Evolutionary conservation across 2,888 invertebrate genomes (phyloP), one percentile per base, ranked within the genome.

Genomic region (Oligia latruncula): DNA sequence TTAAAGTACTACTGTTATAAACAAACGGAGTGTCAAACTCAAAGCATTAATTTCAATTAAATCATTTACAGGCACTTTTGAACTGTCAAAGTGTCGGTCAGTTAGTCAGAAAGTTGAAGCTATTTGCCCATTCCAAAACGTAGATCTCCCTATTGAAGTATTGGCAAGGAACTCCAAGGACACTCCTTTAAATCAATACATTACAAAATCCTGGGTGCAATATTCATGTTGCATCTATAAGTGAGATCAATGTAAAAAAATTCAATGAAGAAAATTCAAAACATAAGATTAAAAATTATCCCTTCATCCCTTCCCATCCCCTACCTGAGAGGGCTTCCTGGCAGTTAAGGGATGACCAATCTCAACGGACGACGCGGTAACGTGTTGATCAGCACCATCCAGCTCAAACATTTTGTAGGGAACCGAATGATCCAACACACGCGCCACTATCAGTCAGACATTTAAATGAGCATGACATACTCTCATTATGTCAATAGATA

Each of bases 401-500:
- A 60, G n/a, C 13, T 13, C 13, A 60, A 15, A 5, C 13, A 62
- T 62, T 29, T 62, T 29, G 29, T 62, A 29, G 60, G 60, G n/a
- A 60, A n/a, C 60, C n/a, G 15, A 29, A 62, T n/a, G n/a, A 29
- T 62, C 15, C 29, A 29, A 62, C 5, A 58, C 58, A 62, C 15
- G 60, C 29, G 60, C n/a, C 29, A 29, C 11, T 1, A 58, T 58
- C 23, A n/a, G 23, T 23, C 23, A n/a, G n/a, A 15, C n/a, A 15
- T 74, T 64, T 58, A 58, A 58, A 23, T 58, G 58, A 58, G 23
- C 23, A 58, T 58, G 23, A 58, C 55, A 55, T 55, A 6, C 13
- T 52, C 6, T 55, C 55, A 55, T n/a, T 72, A 60, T 67, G 40
- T 29, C 68, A 67, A 46, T 13, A 15, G 67, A 77, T 60, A 76